Base-by-base conservation (phyloP, 2,797 vertebrate species). In the Oophaga sylvatica region DNA sequence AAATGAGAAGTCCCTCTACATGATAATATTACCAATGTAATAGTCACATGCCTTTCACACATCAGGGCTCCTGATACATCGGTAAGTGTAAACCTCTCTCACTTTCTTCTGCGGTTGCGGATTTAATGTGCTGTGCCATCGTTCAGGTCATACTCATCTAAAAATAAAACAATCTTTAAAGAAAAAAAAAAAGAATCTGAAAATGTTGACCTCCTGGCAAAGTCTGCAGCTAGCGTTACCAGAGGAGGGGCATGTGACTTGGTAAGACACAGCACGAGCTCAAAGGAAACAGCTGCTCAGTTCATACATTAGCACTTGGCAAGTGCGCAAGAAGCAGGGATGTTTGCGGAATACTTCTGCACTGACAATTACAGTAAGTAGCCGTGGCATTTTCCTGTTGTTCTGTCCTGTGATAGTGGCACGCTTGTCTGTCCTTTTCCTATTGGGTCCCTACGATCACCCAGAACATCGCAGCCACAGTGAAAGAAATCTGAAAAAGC, bases 271-370 rank as follows among this genome's bases (percentile, higher is more conserved):
- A 93, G 91, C 91, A 90, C 80, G 90, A 83, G 93, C 93, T 83
- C 90, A 92, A 92, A 94, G 94, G 94, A 95, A 94, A 95, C 95
- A 95, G 96, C 94, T 95, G 95, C 92, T 95, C 90, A 90, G 90
- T 87, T 94, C 89, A 88, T 90, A 92, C 94, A 92, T 92, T 91
- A 89, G 93, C 93, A 91, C 91, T 94, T 95, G 94, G 93, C 94
- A 93, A 92, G 91, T 91, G 93, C 92, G 92, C 94, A 94, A 93
- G 92, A 90, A 94, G 90, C 92, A 91, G 92, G 86, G 92, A 93
- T 93, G 93, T 93, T 92, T 93, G 93, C 92, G 93, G 92, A 92
- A 90, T 92, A 91, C 91, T 87, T 91, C 91, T 79, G 88, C 91
- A 92, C 87, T 91, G 89, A 89, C 67, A 90, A 87, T 70, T 89